Percentiles rank a stretch among this genome's conserved stretches.
Evolutionary conservation across 2,113 vertebrate species (phyloP).

Genomic region (Etia nguti): DNA sequence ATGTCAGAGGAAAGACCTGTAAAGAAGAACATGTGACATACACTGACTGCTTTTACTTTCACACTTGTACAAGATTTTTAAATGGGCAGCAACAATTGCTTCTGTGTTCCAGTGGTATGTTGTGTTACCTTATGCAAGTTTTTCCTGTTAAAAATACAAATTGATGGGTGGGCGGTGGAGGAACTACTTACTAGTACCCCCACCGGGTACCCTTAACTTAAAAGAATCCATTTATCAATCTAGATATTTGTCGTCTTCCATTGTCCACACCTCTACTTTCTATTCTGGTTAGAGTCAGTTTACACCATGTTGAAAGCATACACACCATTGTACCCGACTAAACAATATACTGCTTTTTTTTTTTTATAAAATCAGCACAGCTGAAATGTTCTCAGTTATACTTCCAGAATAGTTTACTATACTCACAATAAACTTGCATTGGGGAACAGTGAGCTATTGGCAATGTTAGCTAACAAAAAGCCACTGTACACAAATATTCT

Average conservation of each 20-base stretch:
- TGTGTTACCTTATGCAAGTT: not conserved
- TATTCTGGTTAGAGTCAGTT: too few species aligned
- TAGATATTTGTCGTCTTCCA: not conserved
- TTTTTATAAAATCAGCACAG: not conserved
- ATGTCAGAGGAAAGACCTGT: not conserved
- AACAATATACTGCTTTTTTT: not conserved
- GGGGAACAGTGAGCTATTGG: not conserved
- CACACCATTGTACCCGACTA: not conserved
- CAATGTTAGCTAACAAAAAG: not conserved
- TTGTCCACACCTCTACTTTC: not conserved
- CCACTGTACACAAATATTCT: not conserved
- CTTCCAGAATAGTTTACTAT: not conserved
- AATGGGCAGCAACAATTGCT: not conserved
- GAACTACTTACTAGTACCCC: too few species aligned
- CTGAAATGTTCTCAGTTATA: not conserved
- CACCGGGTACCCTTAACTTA: too few species aligned
- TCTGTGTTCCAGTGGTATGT: not conserved
- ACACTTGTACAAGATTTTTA: not conserved
- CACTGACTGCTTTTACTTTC: not conserved
- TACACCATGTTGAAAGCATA: not conserved
- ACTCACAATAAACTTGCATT: not conserved
- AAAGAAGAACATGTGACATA: not conserved
- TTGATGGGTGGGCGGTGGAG: fast-evolving
- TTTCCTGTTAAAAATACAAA: not conserved
- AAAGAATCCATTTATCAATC: not conserved